phyloP scores from a whole-genome alignment of 1,140 invertebrate species.

The Contarinia nasturtii region DNA sequence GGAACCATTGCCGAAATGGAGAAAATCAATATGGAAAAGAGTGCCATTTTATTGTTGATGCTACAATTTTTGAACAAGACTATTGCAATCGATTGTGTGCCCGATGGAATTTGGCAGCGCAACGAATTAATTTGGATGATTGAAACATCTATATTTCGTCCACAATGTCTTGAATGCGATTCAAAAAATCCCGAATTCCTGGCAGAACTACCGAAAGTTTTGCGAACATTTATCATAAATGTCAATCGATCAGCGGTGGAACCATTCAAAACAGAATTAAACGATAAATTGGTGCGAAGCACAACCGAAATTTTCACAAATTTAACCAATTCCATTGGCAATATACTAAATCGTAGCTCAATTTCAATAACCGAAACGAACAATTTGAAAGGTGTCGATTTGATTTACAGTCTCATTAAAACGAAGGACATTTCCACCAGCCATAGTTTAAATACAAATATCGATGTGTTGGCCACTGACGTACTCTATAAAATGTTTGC shows the following conservation, averaged over 20 bases:
- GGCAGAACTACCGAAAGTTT: not conserved
- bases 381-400: not conserved
- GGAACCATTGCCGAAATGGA: not conserved
- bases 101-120: too few species aligned
- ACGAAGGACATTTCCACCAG: not conserved
- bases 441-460: too few species aligned
- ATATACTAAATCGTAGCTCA: not conserved
- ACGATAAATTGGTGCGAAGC: not conserved
- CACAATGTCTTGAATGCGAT: not conserved
- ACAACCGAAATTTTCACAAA: not conserved
- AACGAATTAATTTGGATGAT: too few species aligned
- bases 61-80: constrained; percentile 1
- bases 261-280: not conserved
- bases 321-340: not conserved
- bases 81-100: not conserved
- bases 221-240: not conserved
- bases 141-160: not conserved
- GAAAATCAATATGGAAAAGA: not conserved
- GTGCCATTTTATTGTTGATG: not conserved
- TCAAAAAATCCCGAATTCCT: not conserved
- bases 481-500: not conserved
- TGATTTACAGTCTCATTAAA: not conserved
- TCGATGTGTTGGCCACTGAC: too few species aligned
- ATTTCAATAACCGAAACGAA: not conserved
- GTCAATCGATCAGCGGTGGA: not conserved